Evolutionary conservation across 2,888 invertebrate genomes (phyloP).

Genomic region (Synanthedon formicaeformis): DNA sequence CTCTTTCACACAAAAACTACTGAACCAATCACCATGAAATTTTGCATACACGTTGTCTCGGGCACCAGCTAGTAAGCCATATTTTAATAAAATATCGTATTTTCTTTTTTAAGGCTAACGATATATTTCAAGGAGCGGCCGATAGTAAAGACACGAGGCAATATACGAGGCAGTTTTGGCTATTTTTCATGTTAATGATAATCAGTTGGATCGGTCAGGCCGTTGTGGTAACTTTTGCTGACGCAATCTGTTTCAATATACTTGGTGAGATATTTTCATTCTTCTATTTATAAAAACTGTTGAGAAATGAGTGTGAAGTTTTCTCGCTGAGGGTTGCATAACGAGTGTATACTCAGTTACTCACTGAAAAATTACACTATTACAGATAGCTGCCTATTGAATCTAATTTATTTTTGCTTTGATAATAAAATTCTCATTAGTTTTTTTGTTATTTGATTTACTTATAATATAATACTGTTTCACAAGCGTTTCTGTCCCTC

Average conservation of each 20-base stretch:
- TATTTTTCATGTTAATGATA: slow-evolving; percentile 81
- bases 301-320: background rate
- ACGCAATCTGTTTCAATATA: slow-evolving; percentile 89
- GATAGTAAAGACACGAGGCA: slow-evolving; percentile 44
- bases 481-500: too few relatives aligned
- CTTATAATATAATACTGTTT: too few relatives aligned
- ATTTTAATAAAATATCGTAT: too few relatives aligned
- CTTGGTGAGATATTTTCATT: slow-evolving; percentile 68
- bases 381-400: too few relatives aligned
- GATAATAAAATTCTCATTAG: too few relatives aligned
- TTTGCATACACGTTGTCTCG: too few relatives aligned
- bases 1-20: too few relatives aligned
- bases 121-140: slow-evolving; percentile 44
- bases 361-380: background rate
- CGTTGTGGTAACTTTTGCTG: slow-evolving; percentile 87
- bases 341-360: background rate
- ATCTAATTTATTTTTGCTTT: too few relatives aligned
- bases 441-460: too few relatives aligned
- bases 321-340: too few relatives aligned
- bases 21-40: too few relatives aligned
- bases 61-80: too few relatives aligned
- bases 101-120: slow-evolving; percentile 39
- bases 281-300: background rate
- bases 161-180: slow-evolving; percentile 77
- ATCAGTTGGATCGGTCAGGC: slow-evolving; percentile 87